A percentile compares a stretch with the other conserved stretches of the same genome.
Conservation (phyloP, 2,113 vertebrate genomes). For the Gadus chalcogrammus region DNA sequence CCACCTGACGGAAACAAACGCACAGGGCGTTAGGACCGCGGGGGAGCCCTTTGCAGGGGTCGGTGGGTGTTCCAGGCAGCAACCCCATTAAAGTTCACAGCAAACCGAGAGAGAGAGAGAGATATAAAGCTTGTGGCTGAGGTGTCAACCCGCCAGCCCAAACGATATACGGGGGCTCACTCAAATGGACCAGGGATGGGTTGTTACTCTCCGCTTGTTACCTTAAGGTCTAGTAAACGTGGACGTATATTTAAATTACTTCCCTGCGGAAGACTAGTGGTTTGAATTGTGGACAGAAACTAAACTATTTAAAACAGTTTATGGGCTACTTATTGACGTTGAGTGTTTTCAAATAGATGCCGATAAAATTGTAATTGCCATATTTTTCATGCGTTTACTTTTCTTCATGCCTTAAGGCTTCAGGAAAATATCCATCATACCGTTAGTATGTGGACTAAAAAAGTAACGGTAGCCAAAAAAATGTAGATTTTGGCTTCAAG, state of each 20-base stretch:
- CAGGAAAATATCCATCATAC: too few species aligned
- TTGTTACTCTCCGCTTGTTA: slow-evolving; percentile 36
- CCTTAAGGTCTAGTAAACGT: slow-evolving; percentile 40
- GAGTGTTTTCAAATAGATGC: slow-evolving; percentile 43
- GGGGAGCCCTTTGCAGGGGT: not conserved
- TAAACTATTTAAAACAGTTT: slow-evolving; percentile 42
- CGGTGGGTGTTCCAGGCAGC: too few species aligned
- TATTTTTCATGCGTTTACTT: too few species aligned
- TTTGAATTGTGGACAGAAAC: slow-evolving; percentile 37
- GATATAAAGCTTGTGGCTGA: too few species aligned
- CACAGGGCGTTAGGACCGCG: not conserved
- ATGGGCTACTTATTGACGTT: slow-evolving; percentile 44
- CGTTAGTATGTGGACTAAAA: too few species aligned
- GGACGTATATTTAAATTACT: slow-evolving; percentile 35
- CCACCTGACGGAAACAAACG: slow-evolving; percentile 72
- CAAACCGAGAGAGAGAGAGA: too few species aligned
- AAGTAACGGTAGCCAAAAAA: too few species aligned
- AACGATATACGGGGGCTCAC: too few species aligned
- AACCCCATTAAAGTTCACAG: too few species aligned
- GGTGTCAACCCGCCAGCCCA: too few species aligned
- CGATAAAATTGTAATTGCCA: slow-evolving; percentile 33
- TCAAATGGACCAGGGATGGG: not conserved
- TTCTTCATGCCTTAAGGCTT: too few species aligned
- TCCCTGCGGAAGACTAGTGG: slow-evolving; percentile 22
- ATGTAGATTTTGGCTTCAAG: too few species aligned